Percentiles rank a stretch among this genome's conserved stretches.
These are phyloP conservation scores for Xanthia icteritia DNA, from an alignment of 2,888 invertebrate genomes.

Conservation along the genomic window DNA sequence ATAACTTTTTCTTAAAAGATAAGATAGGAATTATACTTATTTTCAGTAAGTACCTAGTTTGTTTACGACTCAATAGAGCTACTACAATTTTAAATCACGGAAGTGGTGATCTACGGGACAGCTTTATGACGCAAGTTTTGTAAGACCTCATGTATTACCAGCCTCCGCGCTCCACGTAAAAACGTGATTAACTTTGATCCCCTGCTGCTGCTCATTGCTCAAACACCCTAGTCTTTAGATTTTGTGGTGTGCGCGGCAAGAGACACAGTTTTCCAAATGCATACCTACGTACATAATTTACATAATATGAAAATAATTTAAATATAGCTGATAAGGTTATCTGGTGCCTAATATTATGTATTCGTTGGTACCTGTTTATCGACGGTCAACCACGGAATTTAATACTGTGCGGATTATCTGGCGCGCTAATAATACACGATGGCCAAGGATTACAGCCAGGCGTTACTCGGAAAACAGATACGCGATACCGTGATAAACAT, in stretches of 20 bases:
- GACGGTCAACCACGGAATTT: conserved; percentile 24
- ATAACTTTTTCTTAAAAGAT: conserved; percentile 25
- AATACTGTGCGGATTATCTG: conserved; percentile 46
- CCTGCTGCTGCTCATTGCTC: neutral
- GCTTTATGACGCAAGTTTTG: neutral
- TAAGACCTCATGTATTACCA: neutral
- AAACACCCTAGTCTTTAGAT: neutral
- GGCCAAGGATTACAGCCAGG: conserved; percentile 41
- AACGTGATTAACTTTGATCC: neutral
- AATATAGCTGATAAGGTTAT: conserved; percentile 55
- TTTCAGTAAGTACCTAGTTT: conserved; percentile 29
- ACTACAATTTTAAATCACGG: neutral
- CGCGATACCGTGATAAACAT: conserved; percentile 37
- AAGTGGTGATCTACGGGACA: neutral
- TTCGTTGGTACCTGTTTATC: conserved; percentile 46
- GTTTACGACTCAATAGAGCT: conserved; percentile 8
- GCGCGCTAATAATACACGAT: conserved; percentile 29
- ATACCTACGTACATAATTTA: conserved; percentile 11
- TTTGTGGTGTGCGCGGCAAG: neutral
- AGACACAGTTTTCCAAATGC: neutral
- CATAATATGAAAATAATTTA: conserved; percentile 51
- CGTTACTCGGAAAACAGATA: conserved; percentile 47
- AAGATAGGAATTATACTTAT: conserved; percentile 27
- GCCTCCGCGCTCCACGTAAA: neutral
- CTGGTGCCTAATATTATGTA: conserved; percentile 30